These are phyloP conservation scores for Rhynchopsitta pachyrhyncha DNA, from an alignment of 2,113 vertebrate genomes.

Conservation along the genomic window DNA sequence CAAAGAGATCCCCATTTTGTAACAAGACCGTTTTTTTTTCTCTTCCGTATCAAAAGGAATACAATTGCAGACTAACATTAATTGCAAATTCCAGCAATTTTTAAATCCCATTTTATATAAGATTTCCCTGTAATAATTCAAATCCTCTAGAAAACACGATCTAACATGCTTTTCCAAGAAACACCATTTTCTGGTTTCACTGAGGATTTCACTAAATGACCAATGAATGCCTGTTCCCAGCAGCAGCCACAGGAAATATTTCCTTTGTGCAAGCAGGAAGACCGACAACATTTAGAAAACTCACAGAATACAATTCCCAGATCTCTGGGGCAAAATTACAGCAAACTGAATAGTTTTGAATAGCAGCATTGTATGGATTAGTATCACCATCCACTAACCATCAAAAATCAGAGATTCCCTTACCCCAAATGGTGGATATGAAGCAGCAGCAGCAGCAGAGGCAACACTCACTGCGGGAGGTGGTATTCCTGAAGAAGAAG, in stretches of 20 bases:
- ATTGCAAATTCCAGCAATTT: neutral
- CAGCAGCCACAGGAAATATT: neutral
- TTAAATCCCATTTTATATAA: neutral
- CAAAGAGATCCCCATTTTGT: neutral
- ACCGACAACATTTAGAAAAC: neutral
- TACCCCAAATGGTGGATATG: slow-evolving; percentile 92
- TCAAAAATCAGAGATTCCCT: slow-evolving; percentile 47
- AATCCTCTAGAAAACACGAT: neutral
- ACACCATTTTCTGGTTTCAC: neutral
- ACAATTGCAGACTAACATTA: neutral
- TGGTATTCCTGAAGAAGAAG: slow-evolving; percentile 87
- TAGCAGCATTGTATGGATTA: neutral
- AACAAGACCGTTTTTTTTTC: neutral
- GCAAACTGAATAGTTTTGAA: neutral
- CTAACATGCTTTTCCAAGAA: neutral
- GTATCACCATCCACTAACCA: neutral
- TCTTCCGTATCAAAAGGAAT: neutral
- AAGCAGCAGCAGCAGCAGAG: slow-evolving; percentile 83
- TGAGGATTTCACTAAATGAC: neutral
- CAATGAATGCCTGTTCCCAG: neutral
- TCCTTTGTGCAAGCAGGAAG: neutral
- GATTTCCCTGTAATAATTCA: neutral
- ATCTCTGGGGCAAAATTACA: neutral
- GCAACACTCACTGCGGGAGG: slow-evolving; percentile 87
- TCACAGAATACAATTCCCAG: neutral